Evolutionary conservation across 2,797 vertebrate genomes (phyloP), one percentile per base, ranked within the genome.

Genomic region (Rousettus madagascariensis): DNA sequence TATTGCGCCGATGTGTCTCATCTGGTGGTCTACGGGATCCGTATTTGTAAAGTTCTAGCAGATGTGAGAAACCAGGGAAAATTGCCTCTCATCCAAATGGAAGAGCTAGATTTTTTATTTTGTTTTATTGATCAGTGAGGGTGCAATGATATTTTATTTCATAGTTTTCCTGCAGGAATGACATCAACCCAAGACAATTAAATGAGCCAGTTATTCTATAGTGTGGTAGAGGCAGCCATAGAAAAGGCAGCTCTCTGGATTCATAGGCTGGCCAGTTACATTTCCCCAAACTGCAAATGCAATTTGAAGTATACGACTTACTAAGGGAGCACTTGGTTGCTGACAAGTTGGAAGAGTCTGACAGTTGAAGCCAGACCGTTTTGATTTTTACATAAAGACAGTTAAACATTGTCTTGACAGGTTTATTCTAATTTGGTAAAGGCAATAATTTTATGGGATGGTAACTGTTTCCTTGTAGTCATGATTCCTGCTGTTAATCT

Each of bases 351-450:
- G 90, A 91, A 95, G 93, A 79, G 82, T 78, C 84, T 90, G 94
- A 91, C 92, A 94, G 91, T 8, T 63, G 88, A 92, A 97, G 92
- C 92, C 96, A 95, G 84, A 90, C 38, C 53, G 33, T 96, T 95
- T 90, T 97, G 93, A 95, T 96, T 97, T 97, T 96, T 96, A 94
- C 84, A 95, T 78, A 90, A 90, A 90, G 80, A 92, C 95, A 96
- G 96, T 96, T 96, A 94, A 95, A 97, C 97, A 88, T 91, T 72
- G 43, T 92, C 74, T 78, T 95, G 96, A 95, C 92, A 95, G 89
- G 77, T 96, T 95, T 94, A 94, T 94, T 95, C 65, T 93, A 57
- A 96, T 98, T 96, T 98, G 84, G 75, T 65, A 93, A 96, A 96
- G 97, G 83, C 90, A 80, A 97, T 96, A 69, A 75, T 92, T 97